Evolutionary conservation across 2,113 vertebrate genomes (phyloP), one percentile per base, ranked within the genome.

Genomic region (Pelecanus crispus): DNA sequence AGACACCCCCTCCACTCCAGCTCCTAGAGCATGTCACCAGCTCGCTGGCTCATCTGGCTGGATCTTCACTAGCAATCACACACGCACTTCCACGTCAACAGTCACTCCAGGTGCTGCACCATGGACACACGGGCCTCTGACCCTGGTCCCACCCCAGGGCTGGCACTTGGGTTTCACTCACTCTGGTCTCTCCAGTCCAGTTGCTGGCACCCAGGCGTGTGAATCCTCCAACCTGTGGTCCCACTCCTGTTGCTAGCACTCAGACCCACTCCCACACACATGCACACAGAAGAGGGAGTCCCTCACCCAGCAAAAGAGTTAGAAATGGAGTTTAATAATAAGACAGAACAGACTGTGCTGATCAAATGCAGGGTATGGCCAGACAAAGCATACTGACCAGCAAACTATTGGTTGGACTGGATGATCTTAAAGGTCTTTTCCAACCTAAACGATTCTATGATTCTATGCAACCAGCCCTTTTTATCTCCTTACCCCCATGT

Each of bases 11-110:
- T 47, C 7, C 9, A 25, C 24, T 47, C 7, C 21, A 52, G 17
- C 17, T 88, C 20, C 13, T 19, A 26, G 55, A 15, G 36, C 21
- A 19, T 12, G 10, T 44, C n/a, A 70, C 49, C 19, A 19, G 34
- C 15, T 58, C 0, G 0, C 19, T 50, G 28, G 36, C 8, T 94
- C 1, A 8, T 52, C 45, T 65, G 42, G 7, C 10, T 62, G 50
- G 21, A 34, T 50, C 59, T 61, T 90, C 32, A 29, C 32, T 31
- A 21, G 49, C 2, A 2, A n/a, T 88, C 24, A 52, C 34, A 59
- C 22, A 29, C 0, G 2, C 6, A 19, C 17, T 77, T 31, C 17
- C 42, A 17, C 22, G 47, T 9, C 32, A 40, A 22, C 7, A 40
- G 26, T 67, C 34, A 26, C 38, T 67, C 34, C 58, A 77, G 34